Evolutionary conservation across 1,140 invertebrate genomes (phyloP), one percentile per base, ranked within the genome.

Genomic region (Drosophila bipectinata): DNA sequence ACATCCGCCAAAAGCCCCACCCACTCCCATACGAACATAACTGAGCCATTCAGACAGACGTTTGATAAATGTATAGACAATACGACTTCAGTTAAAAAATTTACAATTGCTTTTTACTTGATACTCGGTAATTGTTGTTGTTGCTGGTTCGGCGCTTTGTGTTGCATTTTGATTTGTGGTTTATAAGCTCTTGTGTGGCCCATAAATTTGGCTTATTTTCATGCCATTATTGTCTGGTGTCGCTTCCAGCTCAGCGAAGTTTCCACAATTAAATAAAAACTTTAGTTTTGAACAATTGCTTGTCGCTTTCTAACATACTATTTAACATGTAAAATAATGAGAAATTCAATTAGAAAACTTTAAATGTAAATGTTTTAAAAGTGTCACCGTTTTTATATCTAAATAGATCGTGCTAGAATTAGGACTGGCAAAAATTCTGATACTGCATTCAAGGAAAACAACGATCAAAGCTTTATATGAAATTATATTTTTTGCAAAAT

Each of bases 81-180:
- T 88, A 87, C 72, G 82, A 87, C 83, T 87, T 87, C 71, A 82
- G 82, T 88, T 85, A 76, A 78, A 82, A 85, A 85, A 85, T 85
- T 78, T 72, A 85, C 82, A 87, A 85, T 85, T 87, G 82, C 82
- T 85, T 82, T 85, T 82, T 48, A 82, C 82, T 85, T 88, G 82
- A 87, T 72, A 82, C 71, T 74, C 85, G 74, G 81, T 85, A 81
- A 66, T 66, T 62, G 32, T 49, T 77, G 48, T 24, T 79, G 52
- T 9, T 41, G 62, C 39, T 60, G 58, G 21, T 47, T 74, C 63
- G 73, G 81, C 47, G 78, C 77, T 66, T 85, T 85, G 82, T 87
- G 72, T 85, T 81, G 82, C 82, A 81, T 75, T 85, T 85, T 85
- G 82, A 85, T 85, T 85, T 85, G 82, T 85, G 82, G 82, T 62